Conservation (phyloP, 2,888 invertebrate genomes). For the Apodemia hepburni region DNA sequence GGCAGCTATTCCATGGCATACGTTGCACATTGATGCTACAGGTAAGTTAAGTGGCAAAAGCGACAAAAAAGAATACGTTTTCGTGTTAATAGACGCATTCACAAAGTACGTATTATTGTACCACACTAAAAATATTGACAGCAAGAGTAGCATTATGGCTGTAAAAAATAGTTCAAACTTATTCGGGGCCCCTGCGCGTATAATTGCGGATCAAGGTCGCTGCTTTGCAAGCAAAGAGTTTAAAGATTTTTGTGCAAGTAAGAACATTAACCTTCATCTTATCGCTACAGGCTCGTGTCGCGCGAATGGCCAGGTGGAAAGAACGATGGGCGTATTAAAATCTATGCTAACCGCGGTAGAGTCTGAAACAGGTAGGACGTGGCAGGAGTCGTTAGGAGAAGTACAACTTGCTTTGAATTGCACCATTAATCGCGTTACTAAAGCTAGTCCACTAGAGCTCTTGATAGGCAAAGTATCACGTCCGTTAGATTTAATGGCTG, state of each 20-base stretch:
- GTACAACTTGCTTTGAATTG: constrained; percentile 6
- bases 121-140: too few relatives aligned
- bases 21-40: constrained; percentile 38
- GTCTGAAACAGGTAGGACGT: not conserved
- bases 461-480: not conserved
- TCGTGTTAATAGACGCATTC: constrained; percentile 37
- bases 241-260: not conserved
- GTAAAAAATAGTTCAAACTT: constrained; percentile 18
- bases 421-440: not conserved
- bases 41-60: constrained; percentile 38
- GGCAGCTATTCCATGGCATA: constrained; percentile 34
- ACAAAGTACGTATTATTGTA: constrained; percentile 27
- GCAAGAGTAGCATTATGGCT: constrained; percentile 6
- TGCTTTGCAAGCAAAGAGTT: constrained; percentile 17
- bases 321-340: not conserved
- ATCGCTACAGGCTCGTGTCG: not conserved
- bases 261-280: not conserved
- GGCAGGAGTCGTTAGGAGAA: not conserved
- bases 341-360: not conserved
- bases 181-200: constrained; percentile 27
- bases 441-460: not conserved
- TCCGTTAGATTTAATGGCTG: not conserved
- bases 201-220: constrained; percentile 29
- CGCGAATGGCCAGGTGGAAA: not conserved
- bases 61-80: constrained; percentile 35